Evolutionary conservation across 2,113 vertebrate species (phyloP).

Genomic region (Aldabrachelys gigantea): DNA sequence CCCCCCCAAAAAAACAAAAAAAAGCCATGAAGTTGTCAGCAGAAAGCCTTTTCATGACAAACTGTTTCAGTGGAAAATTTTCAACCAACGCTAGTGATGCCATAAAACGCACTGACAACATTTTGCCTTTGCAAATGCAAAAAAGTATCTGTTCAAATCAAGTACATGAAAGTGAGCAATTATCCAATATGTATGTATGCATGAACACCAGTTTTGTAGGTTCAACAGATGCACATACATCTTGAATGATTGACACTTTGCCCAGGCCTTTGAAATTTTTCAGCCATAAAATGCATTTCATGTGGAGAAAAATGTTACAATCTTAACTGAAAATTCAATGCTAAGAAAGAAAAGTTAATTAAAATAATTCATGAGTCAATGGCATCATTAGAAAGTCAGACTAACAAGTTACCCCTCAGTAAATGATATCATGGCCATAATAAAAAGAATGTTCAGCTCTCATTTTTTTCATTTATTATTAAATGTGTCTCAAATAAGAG

Average conservation of each 20-base stretch:
- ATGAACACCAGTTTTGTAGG: not conserved
- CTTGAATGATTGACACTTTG: not conserved
- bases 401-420: not conserved
- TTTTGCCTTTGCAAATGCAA: not conserved
- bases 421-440: not conserved
- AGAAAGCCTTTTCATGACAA: no score
- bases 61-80: no score
- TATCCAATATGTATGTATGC: not conserved
- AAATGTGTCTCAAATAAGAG: not conserved
- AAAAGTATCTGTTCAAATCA: not conserved
- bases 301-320: not conserved
- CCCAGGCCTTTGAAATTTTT: not conserved
- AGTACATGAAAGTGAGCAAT: not conserved
- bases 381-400: not conserved
- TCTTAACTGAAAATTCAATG: not conserved
- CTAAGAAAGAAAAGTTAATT: not conserved
- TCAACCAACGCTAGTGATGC: no score
- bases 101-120: not conserved
- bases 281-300: not conserved
- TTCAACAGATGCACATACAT: not conserved
- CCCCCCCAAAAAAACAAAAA: no score
- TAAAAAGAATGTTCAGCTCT: not conserved
- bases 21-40: no score
- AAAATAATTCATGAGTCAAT: not conserved
- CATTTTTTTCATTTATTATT: not conserved